Percentiles rank a stretch among this genome's conserved stretches.
These are phyloP conservation scores for Phyllopteryx taeniolatus DNA, from an alignment of 2,113 vertebrate species.

Conservation along the genomic window DNA sequence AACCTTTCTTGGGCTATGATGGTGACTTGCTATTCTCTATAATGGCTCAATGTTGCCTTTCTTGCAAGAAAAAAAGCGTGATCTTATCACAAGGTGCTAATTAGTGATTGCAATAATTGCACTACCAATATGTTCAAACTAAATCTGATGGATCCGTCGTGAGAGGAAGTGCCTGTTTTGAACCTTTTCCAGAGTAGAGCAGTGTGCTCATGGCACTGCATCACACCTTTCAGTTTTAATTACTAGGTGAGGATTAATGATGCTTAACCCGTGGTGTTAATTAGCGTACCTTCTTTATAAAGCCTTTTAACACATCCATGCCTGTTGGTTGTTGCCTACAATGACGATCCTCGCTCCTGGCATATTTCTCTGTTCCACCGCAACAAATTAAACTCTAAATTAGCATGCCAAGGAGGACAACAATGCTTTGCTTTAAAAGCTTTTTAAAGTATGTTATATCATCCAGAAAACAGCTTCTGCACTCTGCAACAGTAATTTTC, in stretches of 20 bases:
- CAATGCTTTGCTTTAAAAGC: conserved; percentile 51
- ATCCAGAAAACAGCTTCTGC: conserved; percentile 51
- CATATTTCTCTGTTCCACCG: conserved; percentile 6
- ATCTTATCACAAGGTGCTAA: conserved; percentile 61
- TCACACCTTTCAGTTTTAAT: conserved; percentile 71
- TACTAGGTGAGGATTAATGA: conserved; percentile 73
- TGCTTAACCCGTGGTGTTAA: conserved; percentile 68
- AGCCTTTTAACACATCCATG: conserved; percentile 63
- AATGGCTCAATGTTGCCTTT: conserved; percentile 16
- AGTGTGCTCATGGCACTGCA: conserved; percentile 58
- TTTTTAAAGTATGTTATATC: conserved; percentile 55
- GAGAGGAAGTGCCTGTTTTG: conserved; percentile 61
- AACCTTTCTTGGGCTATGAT: conserved; percentile 9
- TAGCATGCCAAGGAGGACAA: conserved; percentile 53
- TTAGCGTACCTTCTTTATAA: conserved; percentile 67
- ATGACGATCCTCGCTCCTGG: conserved; percentile 24
- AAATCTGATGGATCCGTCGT: conserved; percentile 57
- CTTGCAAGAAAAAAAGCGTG: conserved; percentile 30
- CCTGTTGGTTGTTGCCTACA: conserved; percentile 38
- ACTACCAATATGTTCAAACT: conserved; percentile 36
- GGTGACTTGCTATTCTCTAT: background rate
- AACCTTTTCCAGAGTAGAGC: conserved; percentile 44
- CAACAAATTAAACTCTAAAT: conserved; percentile 46
- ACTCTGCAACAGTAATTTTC: conserved; percentile 53
- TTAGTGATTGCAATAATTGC: conserved; percentile 59